A percentile compares a stretch with the other conserved stretches of the same genome.
These are phyloP conservation scores for Sebastes cheni DNA, from an alignment of 2,797 vertebrate species.

Conservation along the genomic window DNA sequence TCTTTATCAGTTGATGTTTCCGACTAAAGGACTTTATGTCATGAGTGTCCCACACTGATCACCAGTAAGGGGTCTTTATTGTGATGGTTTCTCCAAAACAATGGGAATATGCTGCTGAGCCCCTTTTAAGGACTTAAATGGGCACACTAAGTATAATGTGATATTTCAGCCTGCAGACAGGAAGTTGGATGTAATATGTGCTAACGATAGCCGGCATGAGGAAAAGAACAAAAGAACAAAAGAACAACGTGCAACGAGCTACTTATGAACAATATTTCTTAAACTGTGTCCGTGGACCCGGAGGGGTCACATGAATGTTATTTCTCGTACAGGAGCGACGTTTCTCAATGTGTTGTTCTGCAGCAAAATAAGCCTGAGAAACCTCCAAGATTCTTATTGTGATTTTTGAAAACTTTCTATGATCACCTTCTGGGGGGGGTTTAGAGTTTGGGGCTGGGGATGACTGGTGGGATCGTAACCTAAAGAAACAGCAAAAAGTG, in stretches of 20 bases:
- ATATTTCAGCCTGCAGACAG: not conserved
- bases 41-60: not conserved
- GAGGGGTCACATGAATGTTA: slow-evolving; percentile 36
- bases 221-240: not conserved
- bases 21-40: not conserved
- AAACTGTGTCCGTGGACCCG: slow-evolving; percentile 7
- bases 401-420: slow-evolving; percentile 31
- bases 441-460: not conserved
- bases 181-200: slow-evolving; percentile 19
- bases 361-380: slow-evolving; percentile 15
- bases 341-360: slow-evolving; percentile 13
- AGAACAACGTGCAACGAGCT: not conserved
- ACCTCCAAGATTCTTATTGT: slow-evolving; percentile 8
- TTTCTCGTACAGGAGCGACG: not conserved
- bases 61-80: not conserved
- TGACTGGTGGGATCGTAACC: not conserved
- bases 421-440: not conserved
- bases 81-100: not conserved
- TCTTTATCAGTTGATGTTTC: slow-evolving; percentile 1
- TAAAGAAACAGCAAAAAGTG: not conserved
- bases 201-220: not conserved
- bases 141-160: not conserved
- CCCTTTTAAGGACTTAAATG: not conserved
- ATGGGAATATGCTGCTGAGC: slow-evolving; percentile 27
- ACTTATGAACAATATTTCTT: slow-evolving; percentile 4